These are phyloP conservation scores for Dendrocincla fuliginosa DNA, from an alignment of 2,797 vertebrate species.

Conservation along the genomic window DNA sequence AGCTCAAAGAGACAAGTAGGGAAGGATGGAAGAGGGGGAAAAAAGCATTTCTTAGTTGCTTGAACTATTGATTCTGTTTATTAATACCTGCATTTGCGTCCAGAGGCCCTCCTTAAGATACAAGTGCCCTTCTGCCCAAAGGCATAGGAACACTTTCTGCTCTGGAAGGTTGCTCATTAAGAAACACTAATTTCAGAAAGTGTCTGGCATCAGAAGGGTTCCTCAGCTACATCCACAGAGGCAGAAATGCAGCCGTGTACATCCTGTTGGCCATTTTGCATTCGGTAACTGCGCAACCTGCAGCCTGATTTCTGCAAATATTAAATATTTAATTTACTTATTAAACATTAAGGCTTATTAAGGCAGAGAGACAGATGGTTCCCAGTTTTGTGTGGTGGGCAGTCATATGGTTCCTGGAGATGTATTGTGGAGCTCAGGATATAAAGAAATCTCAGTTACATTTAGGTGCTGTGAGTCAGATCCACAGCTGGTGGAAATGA, in stretches of 20 bases:
- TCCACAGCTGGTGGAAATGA: constrained; percentile 6
- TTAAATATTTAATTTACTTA: constrained; percentile 41
- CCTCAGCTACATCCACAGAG: neutral
- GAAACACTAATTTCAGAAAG: neutral
- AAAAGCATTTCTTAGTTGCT: neutral
- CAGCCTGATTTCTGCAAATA: neutral
- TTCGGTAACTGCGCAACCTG: neutral
- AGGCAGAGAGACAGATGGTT: constrained; percentile 19
- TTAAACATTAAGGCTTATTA: constrained; percentile 39
- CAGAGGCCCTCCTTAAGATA: neutral
- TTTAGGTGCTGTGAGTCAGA: neutral
- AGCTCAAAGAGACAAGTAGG: neutral
- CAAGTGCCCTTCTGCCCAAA: neutral
- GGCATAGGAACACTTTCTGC: neutral
- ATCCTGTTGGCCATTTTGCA: neutral
- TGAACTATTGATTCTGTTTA: neutral
- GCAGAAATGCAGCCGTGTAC: neutral
- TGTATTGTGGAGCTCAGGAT: neutral
- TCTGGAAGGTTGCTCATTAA: neutral
- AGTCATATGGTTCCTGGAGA: neutral
- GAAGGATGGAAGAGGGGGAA: neutral
- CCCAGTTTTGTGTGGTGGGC: neutral
- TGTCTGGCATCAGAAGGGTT: neutral
- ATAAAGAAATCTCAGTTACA: neutral
- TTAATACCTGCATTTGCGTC: neutral